phyloP scores from a whole-genome alignment of 2,888 invertebrate genomes.

The Mythimna impura region DNA sequence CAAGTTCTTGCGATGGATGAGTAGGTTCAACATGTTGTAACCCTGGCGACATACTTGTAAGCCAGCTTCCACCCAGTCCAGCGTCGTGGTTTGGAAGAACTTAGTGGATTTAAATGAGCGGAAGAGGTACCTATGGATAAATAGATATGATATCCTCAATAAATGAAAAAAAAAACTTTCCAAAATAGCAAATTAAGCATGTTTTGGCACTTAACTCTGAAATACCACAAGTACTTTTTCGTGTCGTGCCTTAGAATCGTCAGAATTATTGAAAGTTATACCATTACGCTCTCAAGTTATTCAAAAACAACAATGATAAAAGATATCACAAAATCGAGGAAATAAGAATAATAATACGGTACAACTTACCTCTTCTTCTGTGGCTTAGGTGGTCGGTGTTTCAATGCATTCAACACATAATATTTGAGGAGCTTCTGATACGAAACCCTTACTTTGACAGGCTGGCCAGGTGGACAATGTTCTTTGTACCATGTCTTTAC shows the following conservation, averaged over 20 bases:
- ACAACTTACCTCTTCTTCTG: conserved; percentile 96
- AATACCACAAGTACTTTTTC: too few species aligned
- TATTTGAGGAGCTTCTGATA: conserved; percentile 99
- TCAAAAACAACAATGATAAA: too few species aligned
- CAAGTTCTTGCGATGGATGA: conserved; percentile 99
- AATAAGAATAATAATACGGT: background rate
- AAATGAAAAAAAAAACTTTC: too few species aligned
- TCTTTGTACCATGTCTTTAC: conserved; percentile 99
- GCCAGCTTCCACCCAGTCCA: conserved; percentile 99
- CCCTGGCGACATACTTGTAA: conserved; percentile 99
- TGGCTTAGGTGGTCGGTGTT: conserved; percentile 99
- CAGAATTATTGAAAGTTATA: too few species aligned
- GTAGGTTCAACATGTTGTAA: conserved; percentile 99
- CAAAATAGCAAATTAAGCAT: too few species aligned
- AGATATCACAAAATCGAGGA: background rate
- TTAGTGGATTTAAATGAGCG: conserved; percentile 99
- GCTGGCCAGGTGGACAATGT: conserved; percentile 98
- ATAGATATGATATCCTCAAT: background rate
- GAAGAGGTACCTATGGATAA: conserved; percentile 94
- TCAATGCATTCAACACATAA: conserved; percentile 99
- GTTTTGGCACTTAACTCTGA: too few species aligned
- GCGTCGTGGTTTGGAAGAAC: conserved; percentile 99
- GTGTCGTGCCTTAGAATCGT: background rate
- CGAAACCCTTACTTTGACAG: conserved; percentile 99
- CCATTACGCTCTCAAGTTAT: too few species aligned